These are phyloP conservation scores for Anolis sagrei DNA, from an alignment of 2,113 vertebrate species.

Conservation along the genomic window DNA sequence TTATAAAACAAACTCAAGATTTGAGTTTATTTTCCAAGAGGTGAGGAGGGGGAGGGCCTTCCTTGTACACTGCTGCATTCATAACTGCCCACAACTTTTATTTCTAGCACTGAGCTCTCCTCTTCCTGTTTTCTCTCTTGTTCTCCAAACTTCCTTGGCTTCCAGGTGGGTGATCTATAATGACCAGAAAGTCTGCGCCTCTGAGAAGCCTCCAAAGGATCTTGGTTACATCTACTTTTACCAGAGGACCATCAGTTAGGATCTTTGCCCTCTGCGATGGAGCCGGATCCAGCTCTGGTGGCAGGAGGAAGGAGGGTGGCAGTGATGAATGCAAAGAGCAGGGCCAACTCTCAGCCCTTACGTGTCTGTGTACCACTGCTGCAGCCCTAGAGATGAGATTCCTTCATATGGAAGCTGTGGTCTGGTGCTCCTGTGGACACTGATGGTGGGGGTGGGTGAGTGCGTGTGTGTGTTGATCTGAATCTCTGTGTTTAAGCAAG, in stretches of 20 bases:
- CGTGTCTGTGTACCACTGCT: slow-evolving; percentile 34
- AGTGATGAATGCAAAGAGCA: slow-evolving; percentile 36
- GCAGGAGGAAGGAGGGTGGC: slow-evolving; percentile 37
- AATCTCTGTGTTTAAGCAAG: slow-evolving; percentile 47
- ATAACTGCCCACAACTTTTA: neutral
- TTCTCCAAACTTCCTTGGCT: neutral
- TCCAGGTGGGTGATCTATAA: slow-evolving; percentile 98
- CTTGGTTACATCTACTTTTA: slow-evolving; percentile 99
- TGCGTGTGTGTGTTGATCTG: slow-evolving; percentile 40
- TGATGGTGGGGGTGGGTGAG: slow-evolving; percentile 31
- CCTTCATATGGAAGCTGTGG: slow-evolving; percentile 13
- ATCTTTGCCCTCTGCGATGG: slow-evolving; percentile 39
- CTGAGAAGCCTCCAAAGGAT: slow-evolving; percentile 98
- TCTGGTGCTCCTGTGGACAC: slow-evolving; percentile 55
- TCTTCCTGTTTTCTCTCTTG: neutral
- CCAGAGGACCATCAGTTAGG: slow-evolving; percentile 90
- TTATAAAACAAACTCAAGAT: neutral
- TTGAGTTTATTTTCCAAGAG: neutral
- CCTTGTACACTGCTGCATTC: neutral
- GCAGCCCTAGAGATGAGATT: neutral
- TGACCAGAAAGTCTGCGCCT: slow-evolving; percentile 98
- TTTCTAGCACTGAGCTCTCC: fast-evolving
- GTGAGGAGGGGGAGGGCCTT: neutral
- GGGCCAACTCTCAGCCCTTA: slow-evolving; percentile 39
- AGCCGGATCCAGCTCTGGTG: slow-evolving; percentile 45